A percentile compares a stretch with the other conserved stretches of the same genome.
These are phyloP conservation scores for Yasuhikotakia modesta DNA, from an alignment of 2,797 vertebrate genomes.

Conservation along the genomic window DNA sequence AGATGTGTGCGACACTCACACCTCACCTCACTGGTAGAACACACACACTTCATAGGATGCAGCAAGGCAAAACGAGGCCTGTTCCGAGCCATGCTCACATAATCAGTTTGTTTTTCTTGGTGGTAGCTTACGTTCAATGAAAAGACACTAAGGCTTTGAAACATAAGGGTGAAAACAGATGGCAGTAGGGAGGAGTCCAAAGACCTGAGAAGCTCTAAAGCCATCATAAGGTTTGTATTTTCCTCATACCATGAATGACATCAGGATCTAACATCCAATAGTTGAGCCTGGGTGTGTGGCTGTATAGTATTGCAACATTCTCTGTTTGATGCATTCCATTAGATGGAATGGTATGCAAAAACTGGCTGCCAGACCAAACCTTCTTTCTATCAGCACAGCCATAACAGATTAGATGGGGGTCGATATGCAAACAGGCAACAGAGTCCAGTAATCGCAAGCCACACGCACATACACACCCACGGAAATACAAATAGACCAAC, in stretches of 20 bases:
- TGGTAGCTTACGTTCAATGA: slow-evolving; percentile 55
- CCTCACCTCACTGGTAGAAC: slow-evolving; percentile 52
- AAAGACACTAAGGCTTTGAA: slow-evolving; percentile 60
- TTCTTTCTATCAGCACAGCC: slow-evolving; percentile 63
- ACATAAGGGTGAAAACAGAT: background rate
- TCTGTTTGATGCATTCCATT: slow-evolving; percentile 77
- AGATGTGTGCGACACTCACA: slow-evolving; percentile 46
- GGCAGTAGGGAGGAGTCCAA: slow-evolving; percentile 12
- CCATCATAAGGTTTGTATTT: slow-evolving; percentile 52
- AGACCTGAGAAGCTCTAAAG: slow-evolving; percentile 23
- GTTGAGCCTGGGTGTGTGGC: slow-evolving; percentile 43
- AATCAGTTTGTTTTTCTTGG: slow-evolving; percentile 63
- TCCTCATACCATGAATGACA: slow-evolving; percentile 56
- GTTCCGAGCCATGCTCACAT: slow-evolving; percentile 46
- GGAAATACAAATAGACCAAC: slow-evolving; percentile 21
- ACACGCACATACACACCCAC: slow-evolving; percentile 45
- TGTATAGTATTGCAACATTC: slow-evolving; percentile 54
- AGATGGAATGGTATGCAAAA: slow-evolving; percentile 66
- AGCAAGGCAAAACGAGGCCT: slow-evolving; percentile 50
- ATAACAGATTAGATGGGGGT: slow-evolving; percentile 78
- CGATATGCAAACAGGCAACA: slow-evolving; percentile 58
- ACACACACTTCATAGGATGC: slow-evolving; percentile 45
- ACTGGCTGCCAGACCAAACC: slow-evolving; percentile 68
- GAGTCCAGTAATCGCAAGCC: slow-evolving; percentile 43
- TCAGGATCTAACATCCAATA: slow-evolving; percentile 75